Evolutionary conservation across 1,140 invertebrate genomes (phyloP), one percentile per base, ranked within the genome.

Genomic region (Philotrypesis tridentata): DNA sequence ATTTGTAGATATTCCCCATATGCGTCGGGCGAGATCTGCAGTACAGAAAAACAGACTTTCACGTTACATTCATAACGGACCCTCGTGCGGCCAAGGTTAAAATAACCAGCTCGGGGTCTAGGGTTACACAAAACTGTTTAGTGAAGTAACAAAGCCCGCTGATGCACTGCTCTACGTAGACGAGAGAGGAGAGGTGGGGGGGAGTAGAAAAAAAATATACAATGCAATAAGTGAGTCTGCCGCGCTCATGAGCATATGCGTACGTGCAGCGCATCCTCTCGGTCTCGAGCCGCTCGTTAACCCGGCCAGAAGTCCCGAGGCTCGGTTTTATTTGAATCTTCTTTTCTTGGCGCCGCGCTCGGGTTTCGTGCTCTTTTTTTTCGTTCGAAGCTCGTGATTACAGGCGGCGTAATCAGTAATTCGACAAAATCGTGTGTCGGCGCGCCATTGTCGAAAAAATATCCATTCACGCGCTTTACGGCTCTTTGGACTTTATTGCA

Each of bases 401-500:
- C 25, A 25, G 48, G 61, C 25, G 14, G 1, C 23, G 31, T 29
- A 65, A 67, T 27, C n/a, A 55, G 60, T 37, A 63, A 74, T 67
- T 65, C 5, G 61, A 27, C 33, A 37, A 37, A 37, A 37, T 9
- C 61, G 61, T 1, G 37, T 72, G 37, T 23, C 2, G 11, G 14
- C 1, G 14, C 1, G 27, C 31, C 3, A 74, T 14, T 60, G 25
- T 70, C 33, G n/a, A n/a, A n/a, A 27, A 75, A 31, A 37, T 67
- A 70, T 60, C 63, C 43, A 60, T 37, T 75, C 40, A 75, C 29
- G 61, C 40, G 61, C 40, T 75, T 68, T 60, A 40, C 27, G 73
- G 68, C 76, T 76, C 37, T 74, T 80, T 23, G 37, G n/a, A 0
- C 63, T 80, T 74, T 72, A 79, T 72, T 73, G 79, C 55, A 37